Evolutionary conservation across 2,113 vertebrate species (phyloP).

Genomic region (Sceloporus undulatus): DNA sequence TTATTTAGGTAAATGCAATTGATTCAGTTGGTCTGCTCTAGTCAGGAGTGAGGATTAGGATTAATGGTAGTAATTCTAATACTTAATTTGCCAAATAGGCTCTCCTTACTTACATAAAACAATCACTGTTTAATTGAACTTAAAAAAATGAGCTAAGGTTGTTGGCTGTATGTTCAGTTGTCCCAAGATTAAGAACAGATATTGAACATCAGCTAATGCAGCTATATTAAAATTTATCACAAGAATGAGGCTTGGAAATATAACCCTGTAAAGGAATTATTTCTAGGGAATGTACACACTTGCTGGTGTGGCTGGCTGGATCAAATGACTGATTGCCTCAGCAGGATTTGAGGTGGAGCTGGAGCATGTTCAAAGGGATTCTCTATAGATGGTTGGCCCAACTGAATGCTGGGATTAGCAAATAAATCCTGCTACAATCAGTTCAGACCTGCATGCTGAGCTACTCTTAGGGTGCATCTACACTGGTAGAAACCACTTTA

Average conservation of each 20-base stretch:
- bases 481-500: too few species aligned
- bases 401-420: background rate
- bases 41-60: background rate
- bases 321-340: background rate
- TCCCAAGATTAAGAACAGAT: background rate
- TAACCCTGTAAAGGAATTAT: background rate
- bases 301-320: background rate
- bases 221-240: background rate
- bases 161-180: background rate
- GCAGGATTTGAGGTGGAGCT: background rate
- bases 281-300: background rate
- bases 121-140: background rate
- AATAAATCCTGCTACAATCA: background rate
- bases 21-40: too few species aligned
- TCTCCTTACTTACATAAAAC: background rate
- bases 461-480: too few species aligned
- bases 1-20: too few species aligned
- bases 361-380: background rate
- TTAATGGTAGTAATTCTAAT: background rate
- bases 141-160: background rate
- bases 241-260: background rate
- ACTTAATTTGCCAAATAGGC: background rate
- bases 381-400: background rate
- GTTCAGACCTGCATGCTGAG: background rate
- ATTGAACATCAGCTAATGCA: background rate